A percentile compares a stretch with the other conserved stretches of the same genome.
Conservation (phyloP, 2,888 invertebrate species). For the Petrolisthes manimaculis region DNA sequence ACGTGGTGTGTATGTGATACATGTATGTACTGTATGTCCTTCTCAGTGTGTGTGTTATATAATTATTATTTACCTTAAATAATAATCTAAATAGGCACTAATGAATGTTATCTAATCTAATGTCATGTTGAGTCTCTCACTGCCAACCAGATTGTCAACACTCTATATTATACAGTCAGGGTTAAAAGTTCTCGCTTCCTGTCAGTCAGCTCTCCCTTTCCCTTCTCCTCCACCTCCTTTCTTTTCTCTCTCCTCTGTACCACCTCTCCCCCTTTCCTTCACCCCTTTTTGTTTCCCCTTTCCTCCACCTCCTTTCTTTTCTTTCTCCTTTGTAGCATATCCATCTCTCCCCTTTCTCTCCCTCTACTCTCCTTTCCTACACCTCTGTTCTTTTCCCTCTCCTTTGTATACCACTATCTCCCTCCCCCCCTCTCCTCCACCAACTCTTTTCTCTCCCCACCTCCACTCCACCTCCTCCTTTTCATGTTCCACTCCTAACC, state of each 20-base stretch:
- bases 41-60: too few relatives aligned
- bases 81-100: too few relatives aligned
- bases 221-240: background rate
- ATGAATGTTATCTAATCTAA: too few relatives aligned
- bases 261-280: background rate
- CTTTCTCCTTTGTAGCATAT: background rate
- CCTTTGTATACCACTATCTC: background rate
- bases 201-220: background rate
- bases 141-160: too few relatives aligned
- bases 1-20: too few relatives aligned
- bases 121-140: too few relatives aligned
- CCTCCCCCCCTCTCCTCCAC: background rate
- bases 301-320: background rate
- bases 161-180: too few relatives aligned
- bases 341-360: background rate
- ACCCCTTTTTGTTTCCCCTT: background rate
- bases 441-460: background rate
- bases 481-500: background rate
- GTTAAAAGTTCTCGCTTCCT: too few relatives aligned
- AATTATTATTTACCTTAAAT: too few relatives aligned
- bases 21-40: too few relatives aligned
- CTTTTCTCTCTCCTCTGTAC: background rate
- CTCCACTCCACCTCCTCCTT: background rate
- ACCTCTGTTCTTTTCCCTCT: background rate
- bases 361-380: background rate